Base-by-base conservation (phyloP, 2,797 vertebrate genomes). In the Sphenodon punctatus region DNA sequence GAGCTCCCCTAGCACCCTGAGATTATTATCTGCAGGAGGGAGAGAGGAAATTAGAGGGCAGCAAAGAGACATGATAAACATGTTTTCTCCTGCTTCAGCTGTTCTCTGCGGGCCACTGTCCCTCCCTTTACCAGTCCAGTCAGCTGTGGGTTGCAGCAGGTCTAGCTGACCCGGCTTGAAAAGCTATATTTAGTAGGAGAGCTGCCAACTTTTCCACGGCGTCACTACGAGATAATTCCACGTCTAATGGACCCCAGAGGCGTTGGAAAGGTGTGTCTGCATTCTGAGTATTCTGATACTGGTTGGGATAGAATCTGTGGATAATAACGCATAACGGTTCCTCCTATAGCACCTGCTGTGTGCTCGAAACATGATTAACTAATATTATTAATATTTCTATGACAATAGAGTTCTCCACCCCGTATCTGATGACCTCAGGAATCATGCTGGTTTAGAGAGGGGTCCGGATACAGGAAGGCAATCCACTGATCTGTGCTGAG, bases 211-310 rank as follows among this genome's bases (percentile, higher is more conserved):
- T 45, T 90, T 77, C 78, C 87, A 75, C 79, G 88, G 72, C 88
- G 58, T 7, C 49, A 73, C 45, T 49, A 30, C 60, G 87, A 76
- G 72, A n/a, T n/a, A 67, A 56, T 61, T 39, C 0, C 15, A 78
- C 84, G 76, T 82, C 68, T 27, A 0, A 0, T 58, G 9, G 0
- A 1, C 27, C 53, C 86, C 53, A 20, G 0, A 27, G 80, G 68
- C 0, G 3, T 0, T 1, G 53, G 2, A 1, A 72, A 80, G 80
- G 42, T 49, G 0, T 2, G 0, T 84, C 22, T n/a, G 72, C 88
- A 87, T 82, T 93, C 92, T 90, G 86, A 87, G 72, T 56, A 45
- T 2, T 85, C 64, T n/a, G n/a, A 81, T 65, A 23, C 27, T 27
- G 0, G 0, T 67, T 30, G 61, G 67, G 73, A 78, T 72, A n/a